phyloP scores from a whole-genome alignment of 2,888 invertebrate genomes.

The Drosophila neutralis region DNA sequence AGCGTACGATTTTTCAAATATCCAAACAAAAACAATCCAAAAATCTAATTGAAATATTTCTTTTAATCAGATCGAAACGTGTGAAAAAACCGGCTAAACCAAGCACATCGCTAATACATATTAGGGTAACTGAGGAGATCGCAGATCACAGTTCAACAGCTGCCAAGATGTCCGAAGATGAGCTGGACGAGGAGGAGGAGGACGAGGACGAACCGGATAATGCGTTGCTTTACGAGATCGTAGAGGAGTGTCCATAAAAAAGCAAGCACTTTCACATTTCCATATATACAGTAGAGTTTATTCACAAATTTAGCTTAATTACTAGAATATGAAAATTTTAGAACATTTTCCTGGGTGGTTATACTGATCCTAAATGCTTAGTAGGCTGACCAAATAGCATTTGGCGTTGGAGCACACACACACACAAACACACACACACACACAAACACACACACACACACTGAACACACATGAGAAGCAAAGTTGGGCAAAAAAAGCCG shows the following conservation, averaged over 20 bases:
- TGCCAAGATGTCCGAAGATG: slow-evolving; percentile 7
- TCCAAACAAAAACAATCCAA: background rate
- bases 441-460: background rate
- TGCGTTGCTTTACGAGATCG: slow-evolving; percentile 55
- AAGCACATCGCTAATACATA: slow-evolving; percentile 36
- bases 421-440: background rate
- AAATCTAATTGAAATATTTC: background rate
- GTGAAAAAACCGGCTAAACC: slow-evolving; percentile 65
- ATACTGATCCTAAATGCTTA: slow-evolving; percentile 61
- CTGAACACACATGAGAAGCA: slow-evolving; percentile 7
- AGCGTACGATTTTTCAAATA: slow-evolving; percentile 67
- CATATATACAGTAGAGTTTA: slow-evolving; percentile 59
- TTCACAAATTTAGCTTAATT: slow-evolving; percentile 60
- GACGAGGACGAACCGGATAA: slow-evolving; percentile 22
- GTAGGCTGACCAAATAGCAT: slow-evolving; percentile 35
- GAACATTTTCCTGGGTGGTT: slow-evolving; percentile 39
- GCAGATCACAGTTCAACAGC: background rate
- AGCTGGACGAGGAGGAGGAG: slow-evolving; percentile 28
- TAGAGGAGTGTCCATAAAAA: slow-evolving; percentile 53
- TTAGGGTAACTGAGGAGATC: slow-evolving; percentile 28
- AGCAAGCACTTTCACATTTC: slow-evolving; percentile 22
- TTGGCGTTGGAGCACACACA: slow-evolving; percentile 10
- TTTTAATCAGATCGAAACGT: slow-evolving; percentile 57
- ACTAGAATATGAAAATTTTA: slow-evolving; percentile 40
- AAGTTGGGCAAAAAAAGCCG: slow-evolving; percentile 26